Base-by-base conservation (phyloP, 2,888 invertebrate genomes). In the Polyommatus icarus region DNA sequence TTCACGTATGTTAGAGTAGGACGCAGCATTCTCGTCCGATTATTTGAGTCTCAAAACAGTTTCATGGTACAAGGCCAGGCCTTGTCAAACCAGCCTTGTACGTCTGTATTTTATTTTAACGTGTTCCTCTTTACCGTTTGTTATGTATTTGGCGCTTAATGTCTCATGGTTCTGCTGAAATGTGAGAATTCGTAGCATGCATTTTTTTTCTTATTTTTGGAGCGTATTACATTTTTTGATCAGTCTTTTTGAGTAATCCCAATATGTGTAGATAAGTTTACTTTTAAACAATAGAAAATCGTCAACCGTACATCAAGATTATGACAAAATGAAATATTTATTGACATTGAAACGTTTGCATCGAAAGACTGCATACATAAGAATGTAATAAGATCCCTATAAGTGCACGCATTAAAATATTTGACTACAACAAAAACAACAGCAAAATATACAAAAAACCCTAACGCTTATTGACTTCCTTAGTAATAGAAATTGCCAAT, bases 111-210 rank as follows among this genome's bases (percentile, higher is more conserved):
- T 61, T 24, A 12, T 24, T 61, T 61, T 61, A 24, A 20, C 24
- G 24, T 61, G 24, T 24, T 20, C 10, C 24, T 61, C 10, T 61
- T 24, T 61, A 61, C 20, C 12, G 61, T 24, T 20, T 61, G 24
- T 61, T 20, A 61, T 61, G 24, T 24, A 54, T 61, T 61, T 61
- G 10, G 24, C 61, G 12, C 61, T 24, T 24, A 20, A 20, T 61
- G 24, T 24, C 24, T 24, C 20, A 61, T 61, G 3, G 24, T 61
- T 61, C 54, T 24, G 12, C 12, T 24, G 61, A 61, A 20, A 61
- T 20, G 10, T 61, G 61, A 61, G 61, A 61, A 61, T 61, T 12
- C 61, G 20, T 61, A 24, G 61, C 61, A 61, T 61, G 61, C 20
- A 59, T 61, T 61, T 20, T 4, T 3, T 18, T 54, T 54, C 18